Conservation (phyloP, 2,888 invertebrate genomes). For the Fragum whitleyi region DNA sequence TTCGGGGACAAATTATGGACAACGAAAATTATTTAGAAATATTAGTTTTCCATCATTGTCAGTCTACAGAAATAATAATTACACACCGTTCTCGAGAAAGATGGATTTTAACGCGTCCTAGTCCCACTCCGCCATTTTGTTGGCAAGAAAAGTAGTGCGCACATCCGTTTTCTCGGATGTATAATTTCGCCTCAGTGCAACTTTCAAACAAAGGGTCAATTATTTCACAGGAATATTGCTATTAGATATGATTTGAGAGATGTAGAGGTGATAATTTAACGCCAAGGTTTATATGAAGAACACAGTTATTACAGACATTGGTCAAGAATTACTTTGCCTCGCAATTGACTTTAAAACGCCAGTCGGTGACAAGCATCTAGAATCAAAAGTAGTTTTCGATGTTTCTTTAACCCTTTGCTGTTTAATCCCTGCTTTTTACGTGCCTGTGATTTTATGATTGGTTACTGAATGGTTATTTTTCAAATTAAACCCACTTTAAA, state of each 20-base stretch:
- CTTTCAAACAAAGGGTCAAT: conserved; percentile 68
- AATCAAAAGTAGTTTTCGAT: no score
- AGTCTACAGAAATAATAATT: conserved; percentile 56
- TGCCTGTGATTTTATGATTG: no score
- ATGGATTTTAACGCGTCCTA: conserved; percentile 53
- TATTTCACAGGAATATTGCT: conserved; percentile 66
- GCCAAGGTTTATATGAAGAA: conserved; percentile 51
- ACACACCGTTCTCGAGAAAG: conserved; percentile 50
- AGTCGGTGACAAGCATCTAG: no score
- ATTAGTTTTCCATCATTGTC: conserved; percentile 67
- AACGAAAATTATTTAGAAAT: conserved; percentile 64
- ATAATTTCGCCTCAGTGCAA: conserved; percentile 66
- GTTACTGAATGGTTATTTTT: no score
- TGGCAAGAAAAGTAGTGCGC: conserved; percentile 44
- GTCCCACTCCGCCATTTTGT: conserved; percentile 45
- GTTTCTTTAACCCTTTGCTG: no score
- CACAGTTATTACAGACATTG: conserved; percentile 46
- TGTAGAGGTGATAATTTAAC: conserved; percentile 64
- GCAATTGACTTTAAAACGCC: no score
- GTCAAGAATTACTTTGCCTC: conserved; percentile 28
- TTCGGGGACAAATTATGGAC: conserved; percentile 61
- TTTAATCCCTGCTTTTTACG: no score
- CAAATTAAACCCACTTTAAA: no score
- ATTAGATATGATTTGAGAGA: conserved; percentile 69
- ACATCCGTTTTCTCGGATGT: conserved; percentile 58